A percentile compares a stretch with the other conserved stretches of the same genome.
phyloP scores from a whole-genome alignment of 2,113 vertebrate genomes.

The Clarias magur region DNA sequence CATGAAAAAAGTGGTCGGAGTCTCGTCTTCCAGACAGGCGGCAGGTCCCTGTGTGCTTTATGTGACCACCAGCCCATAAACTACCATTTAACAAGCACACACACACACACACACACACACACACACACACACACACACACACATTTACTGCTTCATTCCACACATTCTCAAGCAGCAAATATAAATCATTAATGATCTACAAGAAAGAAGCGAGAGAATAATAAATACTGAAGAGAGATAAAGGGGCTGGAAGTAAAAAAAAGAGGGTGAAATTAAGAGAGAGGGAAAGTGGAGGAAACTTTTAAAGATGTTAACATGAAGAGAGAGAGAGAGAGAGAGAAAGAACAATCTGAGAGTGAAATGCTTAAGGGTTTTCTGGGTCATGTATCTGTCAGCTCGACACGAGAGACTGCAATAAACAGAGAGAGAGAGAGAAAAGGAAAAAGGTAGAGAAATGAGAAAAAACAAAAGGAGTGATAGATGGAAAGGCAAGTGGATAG shows the following conservation, averaged over 20 bases:
- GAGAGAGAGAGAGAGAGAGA: slow-evolving; percentile 1
- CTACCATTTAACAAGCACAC: background rate
- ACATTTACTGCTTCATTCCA: background rate
- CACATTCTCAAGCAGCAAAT: slow-evolving; percentile 15
- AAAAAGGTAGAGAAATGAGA: background rate
- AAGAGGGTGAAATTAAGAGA: slow-evolving; percentile 16
- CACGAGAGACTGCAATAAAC: slow-evolving; percentile 3
- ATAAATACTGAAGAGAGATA: slow-evolving; percentile 3
- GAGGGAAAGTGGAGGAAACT: background rate
- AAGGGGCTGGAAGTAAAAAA: background rate
- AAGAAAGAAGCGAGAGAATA: slow-evolving; percentile 17
- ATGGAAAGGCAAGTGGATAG: background rate
- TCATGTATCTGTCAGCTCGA: slow-evolving; percentile 55
- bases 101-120: background rate
- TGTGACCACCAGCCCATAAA: background rate
- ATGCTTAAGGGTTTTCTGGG: slow-evolving; percentile 58
- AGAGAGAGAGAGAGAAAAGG: background rate
- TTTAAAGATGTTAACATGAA: background rate
- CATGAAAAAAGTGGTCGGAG: background rate
- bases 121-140: background rate
- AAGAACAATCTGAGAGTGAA: slow-evolving; percentile 46
- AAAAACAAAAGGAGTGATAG: background rate
- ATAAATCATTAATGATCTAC: slow-evolving; percentile 36
- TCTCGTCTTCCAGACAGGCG: background rate
- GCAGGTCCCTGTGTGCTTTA: background rate